Evolutionary conservation across 2,113 vertebrate species (phyloP), one percentile per base, ranked within the genome.

Genomic region (Rhinoptilus africanus): DNA sequence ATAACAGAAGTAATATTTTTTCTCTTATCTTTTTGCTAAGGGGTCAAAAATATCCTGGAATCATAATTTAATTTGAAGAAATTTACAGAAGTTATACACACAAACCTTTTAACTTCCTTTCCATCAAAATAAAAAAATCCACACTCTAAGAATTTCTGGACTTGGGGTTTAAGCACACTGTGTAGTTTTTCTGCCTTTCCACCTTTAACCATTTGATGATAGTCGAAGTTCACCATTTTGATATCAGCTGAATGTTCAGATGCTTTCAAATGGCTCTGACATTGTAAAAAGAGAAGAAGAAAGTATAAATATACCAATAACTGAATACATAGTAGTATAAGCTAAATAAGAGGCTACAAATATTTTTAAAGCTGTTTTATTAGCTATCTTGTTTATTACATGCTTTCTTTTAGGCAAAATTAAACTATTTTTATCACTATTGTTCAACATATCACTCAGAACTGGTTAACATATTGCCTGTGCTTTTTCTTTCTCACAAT

Each of bases 201-300:
- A 83, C 99, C 99, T 97, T 98, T 99, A 92, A 99, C 99, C 98
- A 99, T 99, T 94, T 99, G 99, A 97, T 99, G 99, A 97, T 99
- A 99, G 97, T 99, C 99, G 22, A 99, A 99, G 96, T 99, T 99
- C 85, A 99, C 98, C 99, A 99, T 99, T 93, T 98, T 99, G 93
- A 99, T 98, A 51, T 98, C 98, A 48, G 97, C 22, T 37, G 97
- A 94, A 75, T 99, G 99, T 77, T 99, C 99, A 30, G 99, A 99
- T 9, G 99, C 99, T 97, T 99, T 99, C 96, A 99, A 97, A 94
- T 99, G 99, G 96, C 98, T 99, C 99, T 99, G 97, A 80, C 74
- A 95, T 84, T 32, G 45, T 57, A 84, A 95, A 81, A 53, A 82
- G n/a, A 69, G 32, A 89, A 66, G 60, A 71, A 47, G 92, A 81